phyloP scores from a whole-genome alignment of 2,113 vertebrate species.

The Dipodomys merriami region DNA sequence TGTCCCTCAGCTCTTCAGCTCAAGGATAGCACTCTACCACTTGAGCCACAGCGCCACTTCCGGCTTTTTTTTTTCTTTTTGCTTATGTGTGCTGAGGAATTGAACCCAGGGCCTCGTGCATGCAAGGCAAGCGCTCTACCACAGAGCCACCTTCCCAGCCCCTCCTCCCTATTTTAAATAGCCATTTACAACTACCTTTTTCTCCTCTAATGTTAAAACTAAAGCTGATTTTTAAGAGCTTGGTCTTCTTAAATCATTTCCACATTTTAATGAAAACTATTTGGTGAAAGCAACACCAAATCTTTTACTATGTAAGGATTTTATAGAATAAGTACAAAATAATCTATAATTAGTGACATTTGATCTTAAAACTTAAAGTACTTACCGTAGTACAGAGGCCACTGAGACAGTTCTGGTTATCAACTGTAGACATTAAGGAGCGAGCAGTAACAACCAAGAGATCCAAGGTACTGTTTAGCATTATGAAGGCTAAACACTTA shows the following conservation, averaged over 20 bases:
- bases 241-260: slow-evolving; percentile 40
- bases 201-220: slow-evolving; percentile 36
- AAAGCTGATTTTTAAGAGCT: not conserved
- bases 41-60: too few species aligned
- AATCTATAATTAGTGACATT: slow-evolving; percentile 38
- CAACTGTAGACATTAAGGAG: not conserved
- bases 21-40: too few species aligned
- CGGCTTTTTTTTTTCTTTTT: too few species aligned
- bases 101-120: too few species aligned
- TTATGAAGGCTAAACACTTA: slow-evolving; percentile 21
- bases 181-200: slow-evolving; percentile 22
- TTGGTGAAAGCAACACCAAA: slow-evolving; percentile 4
- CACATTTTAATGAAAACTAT: slow-evolving; percentile 44
- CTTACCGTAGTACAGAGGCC: not conserved
- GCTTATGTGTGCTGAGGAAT: too few species aligned
- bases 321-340: slow-evolving; percentile 36
- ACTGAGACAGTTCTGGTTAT: not conserved
- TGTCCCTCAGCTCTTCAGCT: too few species aligned
- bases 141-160: too few species aligned
- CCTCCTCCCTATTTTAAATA: not conserved
- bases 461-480: not conserved
- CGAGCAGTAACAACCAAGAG: not conserved
- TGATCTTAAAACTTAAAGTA: slow-evolving; percentile 39
- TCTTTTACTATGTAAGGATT: slow-evolving; percentile 14
- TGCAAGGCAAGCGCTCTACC: too few species aligned